phyloP scores from a whole-genome alignment of 2,888 invertebrate genomes.

The Ormyrus nitidulus region DNA sequence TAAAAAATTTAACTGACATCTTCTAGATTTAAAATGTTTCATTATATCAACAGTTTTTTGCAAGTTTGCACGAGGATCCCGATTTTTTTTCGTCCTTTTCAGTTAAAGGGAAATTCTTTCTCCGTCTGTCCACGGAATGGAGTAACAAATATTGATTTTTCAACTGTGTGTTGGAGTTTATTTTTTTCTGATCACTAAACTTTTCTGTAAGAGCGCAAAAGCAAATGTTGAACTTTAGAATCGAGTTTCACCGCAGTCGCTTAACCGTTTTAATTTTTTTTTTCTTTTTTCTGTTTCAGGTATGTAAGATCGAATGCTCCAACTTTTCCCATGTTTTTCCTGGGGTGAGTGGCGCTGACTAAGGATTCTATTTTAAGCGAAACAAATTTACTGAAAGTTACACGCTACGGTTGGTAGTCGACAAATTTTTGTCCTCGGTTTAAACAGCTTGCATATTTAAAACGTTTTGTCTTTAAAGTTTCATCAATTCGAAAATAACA shows the following conservation, averaged over 20 bases:
- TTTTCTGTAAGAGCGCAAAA: conserved; percentile 30
- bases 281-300: conserved; percentile 35
- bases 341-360: conserved; percentile 3
- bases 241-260: conserved; percentile 26
- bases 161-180: conserved; percentile 7
- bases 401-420: no score
- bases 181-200: conserved; percentile 37
- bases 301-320: conserved; percentile 5
- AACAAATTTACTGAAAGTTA: no score
- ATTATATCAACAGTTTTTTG: no score
- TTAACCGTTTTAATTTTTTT: conserved; percentile 12
- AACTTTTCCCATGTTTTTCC: conserved; percentile 6
- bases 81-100: no score
- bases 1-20: no score
- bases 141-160: conserved; percentile 43
- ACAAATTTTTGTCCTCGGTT: no score
- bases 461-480: no score
- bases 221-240: conserved; percentile 41
- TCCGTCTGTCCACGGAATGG: background rate
- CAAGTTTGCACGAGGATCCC: no score
- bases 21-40: no score
- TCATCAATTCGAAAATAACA: no score
- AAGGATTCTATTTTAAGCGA: no score
- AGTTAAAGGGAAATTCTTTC: background rate
- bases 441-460: no score